Evolutionary conservation across 2,113 vertebrate genomes (phyloP).

Genomic region (Hyperopisus bebe): DNA sequence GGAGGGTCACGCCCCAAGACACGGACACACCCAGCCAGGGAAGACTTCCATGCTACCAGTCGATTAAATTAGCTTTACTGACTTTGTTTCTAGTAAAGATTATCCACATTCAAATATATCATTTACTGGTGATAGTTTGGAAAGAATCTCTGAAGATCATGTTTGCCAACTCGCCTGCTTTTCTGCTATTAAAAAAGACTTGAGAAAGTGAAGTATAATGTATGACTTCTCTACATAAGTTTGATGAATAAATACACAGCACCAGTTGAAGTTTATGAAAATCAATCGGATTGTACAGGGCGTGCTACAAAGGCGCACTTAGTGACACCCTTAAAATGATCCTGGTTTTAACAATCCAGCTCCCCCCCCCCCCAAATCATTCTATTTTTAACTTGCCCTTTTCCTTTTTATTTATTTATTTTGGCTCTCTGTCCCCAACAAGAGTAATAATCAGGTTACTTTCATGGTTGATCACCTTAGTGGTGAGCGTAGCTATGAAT

Average conservation of each 20-base stretch:
- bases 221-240: background rate
- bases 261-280: background rate
- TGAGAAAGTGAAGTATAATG: background rate
- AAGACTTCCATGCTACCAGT: background rate
- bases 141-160: background rate
- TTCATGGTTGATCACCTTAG: conserved; percentile 34
- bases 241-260: background rate
- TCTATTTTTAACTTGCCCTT: conserved; percentile 29
- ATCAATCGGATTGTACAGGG: background rate
- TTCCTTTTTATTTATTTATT: conserved; percentile 42
- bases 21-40: background rate
- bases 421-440: conserved; percentile 38
- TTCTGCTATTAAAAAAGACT: background rate
- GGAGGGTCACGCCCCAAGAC: background rate
- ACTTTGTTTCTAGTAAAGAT: background rate
- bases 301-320: conserved; percentile 37
- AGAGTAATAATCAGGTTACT: conserved; percentile 49
- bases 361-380: conserved; percentile 33
- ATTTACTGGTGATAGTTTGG: background rate
- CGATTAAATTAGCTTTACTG: background rate
- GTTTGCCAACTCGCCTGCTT: background rate
- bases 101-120: background rate
- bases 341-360: conserved; percentile 37
- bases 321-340: conserved; percentile 46
- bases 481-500: conserved; percentile 34